Percentiles rank a stretch among this genome's conserved stretches.
These are phyloP conservation scores for Holacanthus passer DNA, from an alignment of 2,113 vertebrate species.

Conservation along the genomic window DNA sequence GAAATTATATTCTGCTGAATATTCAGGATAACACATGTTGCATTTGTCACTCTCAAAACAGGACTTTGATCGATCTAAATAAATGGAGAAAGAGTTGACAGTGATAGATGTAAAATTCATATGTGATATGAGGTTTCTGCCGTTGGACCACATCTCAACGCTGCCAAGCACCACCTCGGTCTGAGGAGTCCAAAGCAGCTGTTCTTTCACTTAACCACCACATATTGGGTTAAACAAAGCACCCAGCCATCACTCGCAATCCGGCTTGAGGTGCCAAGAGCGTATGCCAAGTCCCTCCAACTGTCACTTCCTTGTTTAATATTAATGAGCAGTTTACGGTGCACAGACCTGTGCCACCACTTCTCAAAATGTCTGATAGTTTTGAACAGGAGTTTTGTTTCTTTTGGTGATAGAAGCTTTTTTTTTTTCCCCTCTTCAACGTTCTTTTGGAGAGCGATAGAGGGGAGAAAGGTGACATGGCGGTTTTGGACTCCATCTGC, in stretches of 20 bases:
- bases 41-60: neutral
- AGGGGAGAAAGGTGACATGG: conserved; percentile 51
- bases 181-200: conserved; percentile 54
- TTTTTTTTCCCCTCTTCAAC: conserved; percentile 6
- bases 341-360: conserved; percentile 47
- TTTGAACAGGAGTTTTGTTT: conserved; percentile 43
- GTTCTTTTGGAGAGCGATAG: conserved; percentile 41
- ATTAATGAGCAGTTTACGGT: conserved; percentile 77
- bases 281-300: conserved; percentile 75
- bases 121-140: neutral
- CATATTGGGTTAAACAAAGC: conserved; percentile 68
- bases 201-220: conserved; percentile 64
- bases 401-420: conserved; percentile 31
- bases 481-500: conserved; percentile 60
- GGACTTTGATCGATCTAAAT: conserved; percentile 1
- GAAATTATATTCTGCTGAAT: conserved; percentile 8
- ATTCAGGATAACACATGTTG: conserved; percentile 14
- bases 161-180: conserved; percentile 33
- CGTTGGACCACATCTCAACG: neutral
- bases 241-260: conserved; percentile 63
- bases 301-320: conserved; percentile 81
- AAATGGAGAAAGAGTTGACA: neutral
- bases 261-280: conserved; percentile 60
- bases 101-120: neutral
- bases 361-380: conserved; percentile 29